Percentiles rank a stretch among this genome's conserved stretches.
Conservation (phyloP, 1,140 invertebrate species). For the Drosophila nannoptera region DNA sequence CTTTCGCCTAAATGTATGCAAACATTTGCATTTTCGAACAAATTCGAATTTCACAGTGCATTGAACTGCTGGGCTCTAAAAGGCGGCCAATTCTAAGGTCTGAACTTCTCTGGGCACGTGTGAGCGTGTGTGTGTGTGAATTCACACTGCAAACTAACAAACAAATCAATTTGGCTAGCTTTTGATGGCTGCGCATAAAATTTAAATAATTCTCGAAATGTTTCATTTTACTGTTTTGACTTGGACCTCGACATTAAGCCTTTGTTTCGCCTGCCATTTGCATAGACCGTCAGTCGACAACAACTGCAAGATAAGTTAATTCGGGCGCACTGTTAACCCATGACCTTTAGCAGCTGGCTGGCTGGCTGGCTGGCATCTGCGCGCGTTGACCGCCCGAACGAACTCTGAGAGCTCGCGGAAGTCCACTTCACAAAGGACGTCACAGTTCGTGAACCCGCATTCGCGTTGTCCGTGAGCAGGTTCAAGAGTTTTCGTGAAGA, state of each 20-base stretch:
- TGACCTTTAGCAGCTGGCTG: conserved; percentile 55
- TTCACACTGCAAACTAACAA: conserved; percentile 40
- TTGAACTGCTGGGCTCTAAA: conserved; percentile 40
- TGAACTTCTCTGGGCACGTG: too few species aligned
- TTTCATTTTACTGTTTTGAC: conserved; percentile 62
- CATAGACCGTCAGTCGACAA: conserved; percentile 34
- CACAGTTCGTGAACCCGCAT: conserved; percentile 56
- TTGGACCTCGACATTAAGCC: conserved; percentile 3
- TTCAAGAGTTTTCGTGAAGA: background rate
- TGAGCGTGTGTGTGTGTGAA: too few species aligned
- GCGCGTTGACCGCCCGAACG: conserved; percentile 12
- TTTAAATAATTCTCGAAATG: conserved; percentile 64
- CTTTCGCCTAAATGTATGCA: conserved; percentile 54
- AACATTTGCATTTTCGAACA: conserved; percentile 40
- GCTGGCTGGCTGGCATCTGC: conserved; percentile 3
- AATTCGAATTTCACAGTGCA: conserved; percentile 28
- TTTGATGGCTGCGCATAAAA: conserved; percentile 60
- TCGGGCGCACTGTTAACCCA: conserved; percentile 39
- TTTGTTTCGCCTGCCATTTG: conserved; percentile 53
- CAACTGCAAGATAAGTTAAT: conserved; percentile 48
- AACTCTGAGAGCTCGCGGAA: conserved; percentile 41
- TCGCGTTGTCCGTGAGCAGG: background rate
- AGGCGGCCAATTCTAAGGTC: conserved; percentile 5
- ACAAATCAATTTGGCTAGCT: conserved; percentile 66
- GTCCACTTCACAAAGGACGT: conserved; percentile 57